These are phyloP conservation scores for Catonia carolina DNA, from an alignment of 2,888 invertebrate species.

Conservation along the genomic window DNA sequence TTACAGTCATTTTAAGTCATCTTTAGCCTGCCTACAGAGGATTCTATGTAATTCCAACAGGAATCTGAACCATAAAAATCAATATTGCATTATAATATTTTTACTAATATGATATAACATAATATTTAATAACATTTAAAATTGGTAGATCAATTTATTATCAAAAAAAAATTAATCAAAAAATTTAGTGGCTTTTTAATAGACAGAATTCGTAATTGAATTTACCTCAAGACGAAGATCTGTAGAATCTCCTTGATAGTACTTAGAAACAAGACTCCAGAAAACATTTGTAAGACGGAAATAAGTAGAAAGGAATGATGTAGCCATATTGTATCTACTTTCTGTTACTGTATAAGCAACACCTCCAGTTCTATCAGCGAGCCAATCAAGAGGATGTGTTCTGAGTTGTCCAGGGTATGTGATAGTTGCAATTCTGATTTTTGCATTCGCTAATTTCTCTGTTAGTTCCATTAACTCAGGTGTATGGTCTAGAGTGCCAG, in stretches of 20 bases:
- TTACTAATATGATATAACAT: too few relatives aligned
- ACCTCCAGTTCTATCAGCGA: conserved; percentile 46
- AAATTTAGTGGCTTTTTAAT: too few relatives aligned
- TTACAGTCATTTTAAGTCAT: too few relatives aligned
- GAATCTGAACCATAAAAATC: too few relatives aligned
- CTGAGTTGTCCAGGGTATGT: conserved; percentile 49
- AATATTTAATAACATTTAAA: too few relatives aligned
- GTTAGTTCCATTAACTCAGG: conserved; percentile 42
- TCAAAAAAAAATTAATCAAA: too few relatives aligned
- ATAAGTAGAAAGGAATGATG: conserved; percentile 48
- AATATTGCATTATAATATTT: too few relatives aligned
- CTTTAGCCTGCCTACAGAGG: too few relatives aligned
- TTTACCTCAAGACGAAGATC: conserved; percentile 46
- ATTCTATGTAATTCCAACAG: too few relatives aligned
- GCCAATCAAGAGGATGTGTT: conserved; percentile 43
- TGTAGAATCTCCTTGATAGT: conserved; percentile 44
- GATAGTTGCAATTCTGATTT: conserved; percentile 49
- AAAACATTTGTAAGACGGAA: conserved; percentile 48
- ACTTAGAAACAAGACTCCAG: conserved; percentile 45
- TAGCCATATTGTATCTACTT: conserved; percentile 48
- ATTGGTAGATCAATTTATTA: too few relatives aligned
- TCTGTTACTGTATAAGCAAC: conserved; percentile 48
- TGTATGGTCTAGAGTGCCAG: conserved; percentile 46
- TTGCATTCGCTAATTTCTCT: conserved; percentile 43
- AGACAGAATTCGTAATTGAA: too few relatives aligned